These are phyloP conservation scores for Charanyca ferruginea DNA, from an alignment of 2,888 invertebrate genomes.

Conservation along the genomic window DNA sequence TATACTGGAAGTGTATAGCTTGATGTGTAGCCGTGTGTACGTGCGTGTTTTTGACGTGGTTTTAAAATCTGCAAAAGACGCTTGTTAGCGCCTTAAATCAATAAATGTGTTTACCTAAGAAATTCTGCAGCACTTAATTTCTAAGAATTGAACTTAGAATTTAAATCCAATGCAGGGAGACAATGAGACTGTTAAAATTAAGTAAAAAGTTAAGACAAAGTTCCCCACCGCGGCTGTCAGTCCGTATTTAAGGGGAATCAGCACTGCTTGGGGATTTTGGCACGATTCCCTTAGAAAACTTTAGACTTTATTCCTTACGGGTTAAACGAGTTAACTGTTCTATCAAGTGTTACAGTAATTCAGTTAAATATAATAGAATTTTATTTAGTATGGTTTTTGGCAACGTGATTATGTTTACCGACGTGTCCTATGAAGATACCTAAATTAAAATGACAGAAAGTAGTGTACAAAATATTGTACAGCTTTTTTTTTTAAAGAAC, in stretches of 20 bases:
- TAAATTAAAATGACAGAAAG: no score
- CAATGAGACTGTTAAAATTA: constrained; percentile 29
- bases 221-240: constrained; percentile 42
- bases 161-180: constrained; percentile 1
- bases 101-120: no score
- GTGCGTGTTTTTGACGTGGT: no score
- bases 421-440: no score
- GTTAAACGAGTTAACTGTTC: constrained; percentile 46
- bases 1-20: no score
- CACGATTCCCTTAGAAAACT: constrained; percentile 46
- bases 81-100: no score
- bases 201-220: constrained; percentile 44
- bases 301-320: constrained; percentile 38
- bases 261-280: constrained; percentile 35
- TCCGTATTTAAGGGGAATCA: constrained; percentile 39
- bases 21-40: no score
- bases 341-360: constrained; percentile 25
- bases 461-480: no score
- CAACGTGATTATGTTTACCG: background rate
- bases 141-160: background rate
- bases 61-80: no score
- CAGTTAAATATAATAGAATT: constrained; percentile 22
- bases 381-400: constrained; percentile 14
- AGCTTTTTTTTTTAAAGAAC: no score
- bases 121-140: background rate